A percentile compares a stretch with the other conserved stretches of the same genome.
phyloP scores from a whole-genome alignment of 2,113 vertebrate genomes.

The Fulica atra region DNA sequence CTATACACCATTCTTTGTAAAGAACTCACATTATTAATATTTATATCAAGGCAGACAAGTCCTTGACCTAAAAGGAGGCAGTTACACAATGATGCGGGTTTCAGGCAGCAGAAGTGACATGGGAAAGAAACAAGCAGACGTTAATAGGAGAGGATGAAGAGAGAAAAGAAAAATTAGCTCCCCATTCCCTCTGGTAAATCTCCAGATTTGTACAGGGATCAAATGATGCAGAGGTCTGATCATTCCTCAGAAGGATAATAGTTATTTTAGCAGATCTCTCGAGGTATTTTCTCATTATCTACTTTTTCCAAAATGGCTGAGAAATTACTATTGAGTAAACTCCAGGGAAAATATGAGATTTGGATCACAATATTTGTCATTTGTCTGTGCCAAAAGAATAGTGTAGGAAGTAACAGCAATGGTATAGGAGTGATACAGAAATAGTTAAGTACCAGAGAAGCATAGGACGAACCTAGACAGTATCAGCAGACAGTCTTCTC shows the following conservation, averaged over 20 bases:
- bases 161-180: conserved; percentile 7
- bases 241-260: not conserved
- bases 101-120: not conserved
- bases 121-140: not conserved
- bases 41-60: conserved; percentile 4
- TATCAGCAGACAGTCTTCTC: accelerated
- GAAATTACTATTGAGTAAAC: not conserved
- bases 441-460: not conserved
- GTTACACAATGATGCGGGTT: not conserved
- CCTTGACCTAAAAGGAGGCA: conserved; percentile 32
- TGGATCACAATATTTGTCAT: not conserved
- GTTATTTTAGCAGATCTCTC: not conserved
- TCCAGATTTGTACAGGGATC: not conserved
- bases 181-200: not conserved
- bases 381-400: not conserved
- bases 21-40: conserved; percentile 27
- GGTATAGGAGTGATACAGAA: not conserved
- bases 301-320: not conserved
- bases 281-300: not conserved
- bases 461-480: not conserved
- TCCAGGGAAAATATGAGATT: not conserved
- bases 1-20: not conserved
- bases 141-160: not conserved
- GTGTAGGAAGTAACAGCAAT: not conserved
- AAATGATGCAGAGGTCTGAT: not conserved